Evolutionary conservation across 2,888 invertebrate species (phyloP).

Genomic region (Perizoma flavofasciatum): DNA sequence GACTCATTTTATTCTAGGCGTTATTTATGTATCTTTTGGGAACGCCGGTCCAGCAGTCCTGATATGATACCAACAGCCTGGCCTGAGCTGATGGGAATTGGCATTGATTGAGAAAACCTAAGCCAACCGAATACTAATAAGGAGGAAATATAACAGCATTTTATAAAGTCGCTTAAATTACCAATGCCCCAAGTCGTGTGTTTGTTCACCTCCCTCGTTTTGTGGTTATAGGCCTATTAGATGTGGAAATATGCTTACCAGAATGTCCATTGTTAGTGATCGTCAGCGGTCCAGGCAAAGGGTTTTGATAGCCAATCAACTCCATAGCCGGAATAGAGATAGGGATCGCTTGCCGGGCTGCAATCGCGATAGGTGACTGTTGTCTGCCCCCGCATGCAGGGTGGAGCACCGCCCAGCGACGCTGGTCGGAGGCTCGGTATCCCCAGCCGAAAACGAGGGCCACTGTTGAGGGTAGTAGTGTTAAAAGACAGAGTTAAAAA

Average conservation of each 20-base stretch:
- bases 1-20: too few species aligned
- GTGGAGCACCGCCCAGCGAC: conserved; percentile 85
- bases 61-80: too few species aligned
- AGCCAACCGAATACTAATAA: too few species aligned
- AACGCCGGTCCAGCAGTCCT: too few species aligned
- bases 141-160: too few species aligned
- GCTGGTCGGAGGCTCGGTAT: conserved; percentile 85
- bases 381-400: conserved; percentile 85
- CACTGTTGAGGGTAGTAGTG: conserved; percentile 40
- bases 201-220: too few species aligned
- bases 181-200: too few species aligned
- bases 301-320: conserved; percentile 88
- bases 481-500: conserved; percentile 2
- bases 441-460: conserved; percentile 78
- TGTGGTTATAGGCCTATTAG: too few species aligned
- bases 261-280: conserved; percentile 89
- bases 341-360: conserved; percentile 84
- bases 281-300: conserved; percentile 85
- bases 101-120: too few species aligned
- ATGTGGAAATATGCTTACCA: conserved; percentile 64
- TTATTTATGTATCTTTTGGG: background rate
- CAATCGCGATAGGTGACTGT: conserved; percentile 88
- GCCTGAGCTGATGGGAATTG: too few species aligned
- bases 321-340: conserved; percentile 88
- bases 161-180: too few species aligned